These are phyloP conservation scores for Malurus melanocephalus DNA, from an alignment of 2,113 vertebrate genomes.

Conservation along the genomic window DNA sequence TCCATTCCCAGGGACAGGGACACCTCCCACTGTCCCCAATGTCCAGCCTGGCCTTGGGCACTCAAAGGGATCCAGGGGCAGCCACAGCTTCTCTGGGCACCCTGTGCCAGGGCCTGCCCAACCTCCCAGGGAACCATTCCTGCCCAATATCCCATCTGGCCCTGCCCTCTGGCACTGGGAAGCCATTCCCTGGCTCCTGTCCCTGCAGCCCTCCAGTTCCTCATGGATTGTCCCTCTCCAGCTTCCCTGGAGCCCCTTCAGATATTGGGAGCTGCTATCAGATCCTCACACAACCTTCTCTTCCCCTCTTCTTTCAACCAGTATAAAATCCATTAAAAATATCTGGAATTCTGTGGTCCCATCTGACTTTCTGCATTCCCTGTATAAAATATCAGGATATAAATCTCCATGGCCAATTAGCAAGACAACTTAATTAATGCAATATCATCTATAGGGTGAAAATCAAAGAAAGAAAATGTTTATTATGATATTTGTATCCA, in stretches of 20 bases:
- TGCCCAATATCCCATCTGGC: fast-evolving
- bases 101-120: not conserved
- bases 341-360: not conserved
- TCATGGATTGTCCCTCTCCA: not conserved
- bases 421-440: not conserved
- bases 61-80: not conserved
- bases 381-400: not conserved
- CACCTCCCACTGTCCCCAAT: not conserved
- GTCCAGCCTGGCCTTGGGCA: not conserved
- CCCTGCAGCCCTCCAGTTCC: not conserved
- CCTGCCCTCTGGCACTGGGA: fast-evolving
- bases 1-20: not conserved
- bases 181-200: not conserved
- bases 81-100: not conserved
- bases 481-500: not conserved
- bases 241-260: not conserved
- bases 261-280: fast-evolving
- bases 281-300: not conserved
- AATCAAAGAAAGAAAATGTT: not conserved
- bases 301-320: not conserved
- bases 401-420: not conserved
- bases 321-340: not conserved
- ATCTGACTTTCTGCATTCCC: not conserved
- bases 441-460: not conserved
- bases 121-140: not conserved